A percentile compares a stretch with the other conserved stretches of the same genome.
Conservation (phyloP, 2,113 vertebrate species). For the Ammodytes marinus region DNA sequence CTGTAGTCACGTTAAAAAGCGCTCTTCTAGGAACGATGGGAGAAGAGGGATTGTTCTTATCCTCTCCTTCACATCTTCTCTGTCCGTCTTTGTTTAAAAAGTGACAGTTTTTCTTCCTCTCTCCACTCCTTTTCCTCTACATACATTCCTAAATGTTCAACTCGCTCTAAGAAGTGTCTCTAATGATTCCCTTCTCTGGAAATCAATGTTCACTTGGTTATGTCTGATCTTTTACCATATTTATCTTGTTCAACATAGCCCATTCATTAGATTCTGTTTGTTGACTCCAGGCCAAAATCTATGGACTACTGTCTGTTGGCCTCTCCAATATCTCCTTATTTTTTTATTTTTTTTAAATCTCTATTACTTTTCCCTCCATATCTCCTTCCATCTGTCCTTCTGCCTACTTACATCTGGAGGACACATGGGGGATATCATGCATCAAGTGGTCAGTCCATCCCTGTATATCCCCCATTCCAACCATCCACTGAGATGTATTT, state of each 20-base stretch:
- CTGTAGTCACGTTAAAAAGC: conserved; percentile 84
- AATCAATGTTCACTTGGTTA: conserved; percentile 7
- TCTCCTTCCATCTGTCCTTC: conserved; percentile 23
- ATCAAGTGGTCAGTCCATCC: conserved; percentile 22
- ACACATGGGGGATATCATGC: conserved; percentile 18
- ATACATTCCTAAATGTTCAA: conserved; percentile 51
- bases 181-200: conserved; percentile 16
- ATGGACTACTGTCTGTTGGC: conserved; percentile 18
- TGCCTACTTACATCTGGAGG: conserved; percentile 35
- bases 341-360: neutral
- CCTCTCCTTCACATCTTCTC: conserved; percentile 32
- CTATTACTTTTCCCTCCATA: conserved; percentile 2
- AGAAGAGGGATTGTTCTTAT: conserved; percentile 43
- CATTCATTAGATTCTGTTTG: conserved; percentile 6
- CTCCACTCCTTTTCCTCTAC: conserved; percentile 3
- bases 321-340: conserved; percentile 11
- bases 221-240: conserved; percentile 20
- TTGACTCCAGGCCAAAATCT: conserved; percentile 15
- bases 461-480: conserved; percentile 13
- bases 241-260: conserved; percentile 25
- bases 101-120: conserved; percentile 33
- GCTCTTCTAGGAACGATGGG: conserved; percentile 84
- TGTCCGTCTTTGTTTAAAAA: conserved; percentile 42
- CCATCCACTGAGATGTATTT: conserved; percentile 9
- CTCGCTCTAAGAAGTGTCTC: conserved; percentile 20